These are phyloP conservation scores for Conopomorpha cramerella DNA, from an alignment of 1,140 invertebrate species.

Conservation along the genomic window DNA sequence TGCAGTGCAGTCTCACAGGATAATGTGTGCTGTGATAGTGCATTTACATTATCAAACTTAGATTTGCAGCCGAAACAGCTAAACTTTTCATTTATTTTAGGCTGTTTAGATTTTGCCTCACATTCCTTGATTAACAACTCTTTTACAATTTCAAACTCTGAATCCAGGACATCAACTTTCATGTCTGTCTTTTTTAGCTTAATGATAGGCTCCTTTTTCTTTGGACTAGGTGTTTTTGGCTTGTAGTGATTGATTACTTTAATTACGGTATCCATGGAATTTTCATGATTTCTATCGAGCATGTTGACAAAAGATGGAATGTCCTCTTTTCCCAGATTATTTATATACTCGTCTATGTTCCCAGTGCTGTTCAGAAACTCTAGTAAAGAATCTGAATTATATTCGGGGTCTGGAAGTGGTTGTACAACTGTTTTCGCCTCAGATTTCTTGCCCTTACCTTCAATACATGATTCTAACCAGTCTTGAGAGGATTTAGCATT, in stretches of 20 bases:
- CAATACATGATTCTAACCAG: conserved; percentile 37
- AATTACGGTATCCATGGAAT: conserved; percentile 9
- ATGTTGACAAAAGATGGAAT: conserved; percentile 46
- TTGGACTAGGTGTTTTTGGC: conserved; percentile 27
- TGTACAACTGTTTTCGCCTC: conserved; percentile 34
- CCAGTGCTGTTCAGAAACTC: conserved; percentile 50
- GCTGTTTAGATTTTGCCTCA: conserved; percentile 14
- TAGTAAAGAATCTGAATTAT: conserved; percentile 47
- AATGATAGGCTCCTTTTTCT: conserved; percentile 24
- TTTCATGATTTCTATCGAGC: conserved; percentile 28
- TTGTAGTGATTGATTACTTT: conserved; percentile 12
- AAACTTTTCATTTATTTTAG: conserved; percentile 3
- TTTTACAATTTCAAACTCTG: conserved; percentile 33
- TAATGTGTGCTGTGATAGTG: conserved; percentile 32
- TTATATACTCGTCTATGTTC: conserved; percentile 49
- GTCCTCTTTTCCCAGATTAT: conserved; percentile 47
- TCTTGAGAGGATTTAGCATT: conserved; percentile 44
- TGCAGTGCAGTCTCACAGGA: conserved; percentile 29
- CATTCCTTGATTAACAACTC: conserved; percentile 28
- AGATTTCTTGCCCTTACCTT: conserved; percentile 26
- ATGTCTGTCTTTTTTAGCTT: conserved; percentile 19
- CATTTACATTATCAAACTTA: conserved; percentile 24
- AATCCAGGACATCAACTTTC: conserved; percentile 39
- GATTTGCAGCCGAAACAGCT: conserved; percentile 31
- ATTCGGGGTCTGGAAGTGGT: conserved; percentile 45